Base-by-base conservation (phyloP, 2,113 vertebrate species). In the Odontesthes bonariensis region DNA sequence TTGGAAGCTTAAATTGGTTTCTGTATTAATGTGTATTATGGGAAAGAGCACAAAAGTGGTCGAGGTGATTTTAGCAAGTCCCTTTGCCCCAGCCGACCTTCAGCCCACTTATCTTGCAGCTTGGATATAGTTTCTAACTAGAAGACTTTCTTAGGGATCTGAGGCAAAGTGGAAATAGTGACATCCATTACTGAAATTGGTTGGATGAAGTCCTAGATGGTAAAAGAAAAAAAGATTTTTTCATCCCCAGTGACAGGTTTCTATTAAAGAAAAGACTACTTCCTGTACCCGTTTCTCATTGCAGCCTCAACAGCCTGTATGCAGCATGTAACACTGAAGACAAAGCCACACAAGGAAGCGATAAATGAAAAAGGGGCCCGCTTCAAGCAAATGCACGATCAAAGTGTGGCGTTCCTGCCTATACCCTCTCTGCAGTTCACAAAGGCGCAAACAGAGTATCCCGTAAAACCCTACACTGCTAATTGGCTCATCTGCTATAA, bases 301-400 rank as follows among this genome's bases (percentile, higher is more conserved):
- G 71, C 2, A 62, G 62, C 31, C 68, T 53, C 44, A 68, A 62
- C 67, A 62, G 63, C 38, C 82, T 56, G 46, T 55, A 5, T 58
- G 51, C 44, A 67, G 88, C 82, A 73, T 63, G 61, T 86, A 82
- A 83, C 53, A 13, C n/a, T 55, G 8, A 71, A 71, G 58, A 78
- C 75, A 76, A 80, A 87, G 77, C 68, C 74, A 79, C 83, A 85
- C 73, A 62, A 85, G 83, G 81, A 89, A 88, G 77, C 66, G 77
- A 82, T 87, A 73, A 82, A 62, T 64, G 54, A 82, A 80, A 71
- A 31, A 57, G 84, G 64, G 83, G 77, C 84, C 84, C 58, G 2
- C 66, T 78, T 67, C 27, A 46, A 67, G 83, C 67, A 72, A 79
- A 44, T 16, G n/a, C 40, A 9, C 73, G 79, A 79, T 84, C 75